These are phyloP conservation scores for Prochilodus magdalenae DNA, from an alignment of 2,113 vertebrate genomes.

Conservation along the genomic window DNA sequence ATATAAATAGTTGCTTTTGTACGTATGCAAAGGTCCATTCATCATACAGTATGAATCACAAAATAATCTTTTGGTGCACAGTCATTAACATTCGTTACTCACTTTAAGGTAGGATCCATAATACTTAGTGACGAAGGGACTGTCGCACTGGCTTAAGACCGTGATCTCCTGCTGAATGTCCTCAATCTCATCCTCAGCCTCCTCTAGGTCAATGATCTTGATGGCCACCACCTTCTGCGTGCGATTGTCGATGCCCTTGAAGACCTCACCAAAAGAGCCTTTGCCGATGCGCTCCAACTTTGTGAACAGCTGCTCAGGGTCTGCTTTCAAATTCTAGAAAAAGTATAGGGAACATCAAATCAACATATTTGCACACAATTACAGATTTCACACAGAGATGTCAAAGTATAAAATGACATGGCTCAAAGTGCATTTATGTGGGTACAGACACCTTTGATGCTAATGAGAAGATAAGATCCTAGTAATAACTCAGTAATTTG, in stretches of 20 bases:
- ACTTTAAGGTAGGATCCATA: slow-evolving; percentile 99
- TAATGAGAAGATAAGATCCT: neutral
- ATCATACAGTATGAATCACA: no score
- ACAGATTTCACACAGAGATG: neutral
- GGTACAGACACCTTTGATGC: no score
- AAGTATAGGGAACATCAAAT: no score
- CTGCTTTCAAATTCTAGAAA: slow-evolving; percentile 85
- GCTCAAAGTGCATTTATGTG: neutral
- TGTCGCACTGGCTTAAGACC: slow-evolving; percentile 98
- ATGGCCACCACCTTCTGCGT: slow-evolving; percentile 98
- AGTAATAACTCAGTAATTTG: neutral
- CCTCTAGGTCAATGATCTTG: slow-evolving; percentile 98
- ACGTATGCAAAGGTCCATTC: no score
- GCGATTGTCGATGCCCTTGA: slow-evolving; percentile 98
- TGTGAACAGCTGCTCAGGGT: slow-evolving; percentile 95
- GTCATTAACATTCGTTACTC: slow-evolving; percentile 51
- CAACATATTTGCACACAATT: neutral
- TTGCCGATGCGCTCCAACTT: slow-evolving; percentile 98
- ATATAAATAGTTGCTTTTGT: no score
- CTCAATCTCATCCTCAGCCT: slow-evolving; percentile 98
- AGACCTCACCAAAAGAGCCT: slow-evolving; percentile 97
- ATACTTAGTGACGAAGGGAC: slow-evolving; percentile 96
- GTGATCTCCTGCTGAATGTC: slow-evolving; percentile 99
- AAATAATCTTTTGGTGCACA: no score
- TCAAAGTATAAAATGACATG: neutral